Conservation (phyloP, 2,113 vertebrate species). For the Scophthalmus maximus region DNA sequence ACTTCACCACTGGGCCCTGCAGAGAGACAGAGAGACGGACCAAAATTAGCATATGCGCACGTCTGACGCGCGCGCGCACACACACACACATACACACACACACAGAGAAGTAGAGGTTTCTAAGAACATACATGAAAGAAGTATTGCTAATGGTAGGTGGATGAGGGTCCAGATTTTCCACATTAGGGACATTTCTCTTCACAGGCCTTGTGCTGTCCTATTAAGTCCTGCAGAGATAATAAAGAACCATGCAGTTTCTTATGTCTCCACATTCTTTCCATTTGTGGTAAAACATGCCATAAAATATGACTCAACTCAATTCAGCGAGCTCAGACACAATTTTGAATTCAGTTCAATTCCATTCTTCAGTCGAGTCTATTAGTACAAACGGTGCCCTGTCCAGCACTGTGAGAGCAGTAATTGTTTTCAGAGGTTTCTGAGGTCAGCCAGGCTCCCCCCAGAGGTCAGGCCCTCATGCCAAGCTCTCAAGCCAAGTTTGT, state of each 20-base stretch:
- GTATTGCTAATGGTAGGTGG: constrained; percentile 51
- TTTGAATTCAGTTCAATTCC: constrained; percentile 8
- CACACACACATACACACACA: constrained; percentile 15
- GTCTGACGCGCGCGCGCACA: constrained; percentile 6
- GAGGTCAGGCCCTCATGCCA: constrained; percentile 62
- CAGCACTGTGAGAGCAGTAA: constrained; percentile 76
- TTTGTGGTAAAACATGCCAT: constrained; percentile 38
- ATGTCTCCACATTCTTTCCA: constrained; percentile 30
- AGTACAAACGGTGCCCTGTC: constrained; percentile 71
- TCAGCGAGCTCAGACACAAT: too few species aligned
- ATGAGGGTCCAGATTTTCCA: constrained; percentile 41
- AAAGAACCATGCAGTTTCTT: constrained; percentile 44
- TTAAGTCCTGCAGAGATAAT: constrained; percentile 65
- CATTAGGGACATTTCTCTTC: constrained; percentile 45
- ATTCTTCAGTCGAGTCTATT: constrained; percentile 63
- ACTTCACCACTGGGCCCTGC: constrained; percentile 69
- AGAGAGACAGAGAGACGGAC: constrained; percentile 73
- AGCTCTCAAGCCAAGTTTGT: constrained; percentile 76
- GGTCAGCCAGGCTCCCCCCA: constrained; percentile 70
- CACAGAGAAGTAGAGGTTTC: constrained; percentile 42
- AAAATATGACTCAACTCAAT: constrained; percentile 23
- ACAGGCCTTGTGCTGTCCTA: constrained; percentile 48
- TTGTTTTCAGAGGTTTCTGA: constrained; percentile 81
- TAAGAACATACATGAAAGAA: constrained; percentile 62
- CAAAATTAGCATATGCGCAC: constrained; percentile 76